Evolutionary conservation across 1,140 invertebrate genomes (phyloP), one percentile per base, ranked within the genome.

Genomic region (Bombus fervidus): DNA sequence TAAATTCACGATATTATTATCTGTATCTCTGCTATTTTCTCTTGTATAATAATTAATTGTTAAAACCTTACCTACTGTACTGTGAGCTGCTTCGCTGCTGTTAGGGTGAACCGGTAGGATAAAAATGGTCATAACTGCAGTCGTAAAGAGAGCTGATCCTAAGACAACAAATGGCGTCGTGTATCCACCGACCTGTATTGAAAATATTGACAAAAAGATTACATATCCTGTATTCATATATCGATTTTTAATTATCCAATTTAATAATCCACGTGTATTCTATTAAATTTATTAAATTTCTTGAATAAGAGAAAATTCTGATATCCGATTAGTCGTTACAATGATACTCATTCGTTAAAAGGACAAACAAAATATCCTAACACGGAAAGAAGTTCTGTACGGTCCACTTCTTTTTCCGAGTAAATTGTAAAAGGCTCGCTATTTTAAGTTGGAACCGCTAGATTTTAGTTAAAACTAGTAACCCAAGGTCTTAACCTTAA

Each of bases 161-260:
- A 99, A 95, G 1, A 98, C 97, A 8, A 97, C 97, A 93, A 99
- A 99, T 0, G 98, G 98, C 9, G 98, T 96, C 0, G 96, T 97
- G 94, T 98, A 99, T 2, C 98, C 98, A 34, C 98, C 98, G 5
- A 96, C 90, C 95, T 97, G 93, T 86, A 68, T 68, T 69, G 64
- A 37, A 66, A 25, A 34, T 34, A 68, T 31, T 6, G 2, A 31
- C 13, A 31, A 31, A 18, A 22, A 53, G 18, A 53, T 53, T 8
- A 22, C 47, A 22, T 8, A 53, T 5, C 47, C 18, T 53, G 22
- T 53, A 53, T 53, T 53, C 18, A 5, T 22, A 22, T 22, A 22
- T 22, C 47, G 18, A 10, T 59, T 5, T 5, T 13, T 64, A n/a
- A 13, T 64, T 31, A 15, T 47, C 43, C 43, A 15, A 47, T 47